Base-by-base conservation (phyloP, 2,888 invertebrate species). In the Torymus aiolomorphi region DNA sequence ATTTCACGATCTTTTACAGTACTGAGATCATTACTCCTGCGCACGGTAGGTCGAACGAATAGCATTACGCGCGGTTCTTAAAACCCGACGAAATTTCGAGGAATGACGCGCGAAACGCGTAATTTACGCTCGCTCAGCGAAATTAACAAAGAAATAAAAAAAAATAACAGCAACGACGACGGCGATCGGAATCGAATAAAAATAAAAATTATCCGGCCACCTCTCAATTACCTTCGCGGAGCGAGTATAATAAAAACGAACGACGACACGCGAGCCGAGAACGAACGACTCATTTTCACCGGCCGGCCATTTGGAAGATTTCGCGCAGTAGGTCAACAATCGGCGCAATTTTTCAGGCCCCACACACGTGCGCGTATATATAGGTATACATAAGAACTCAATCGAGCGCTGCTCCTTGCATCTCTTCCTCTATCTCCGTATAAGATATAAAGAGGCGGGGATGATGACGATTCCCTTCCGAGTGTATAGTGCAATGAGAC, bases 251-350 rank as follows among this genome's bases (percentile, higher is more conserved):
- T 20, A 52, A 20, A 16, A 54, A 54, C 31, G 57, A 2, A 5
- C 62, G 20, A 62, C 18, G 4, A 59, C 11, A n/a, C 18, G 54
- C 4, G n/a, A 56, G 5, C 56, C 13, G n/a, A 56, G 2, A 56
- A 56, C 56, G 18, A 11, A 20, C 18, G 16, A 11, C 5, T 18
- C 59, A 16, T 59, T 59, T 59, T 59, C 16, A 59, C 3, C 59
- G 18, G 16, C 54, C 18, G 11, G 10, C 14, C 56, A 54, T 67
- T 54, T 42, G 1, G 42, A 42, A 42, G 42, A 54, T 10, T 8
- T 0, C 51, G 13, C 12, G 42, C 62, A 52, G 61, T 61, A 51
- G 72, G 62, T 62, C 51, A 72, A 52, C 62, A 59, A 62, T 42
- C 52, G 72, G 42, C 31, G 72, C 13, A 67, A 56, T 24, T 16